phyloP scores from a whole-genome alignment of 1,140 invertebrate species.

The Whitmania pigra region DNA sequence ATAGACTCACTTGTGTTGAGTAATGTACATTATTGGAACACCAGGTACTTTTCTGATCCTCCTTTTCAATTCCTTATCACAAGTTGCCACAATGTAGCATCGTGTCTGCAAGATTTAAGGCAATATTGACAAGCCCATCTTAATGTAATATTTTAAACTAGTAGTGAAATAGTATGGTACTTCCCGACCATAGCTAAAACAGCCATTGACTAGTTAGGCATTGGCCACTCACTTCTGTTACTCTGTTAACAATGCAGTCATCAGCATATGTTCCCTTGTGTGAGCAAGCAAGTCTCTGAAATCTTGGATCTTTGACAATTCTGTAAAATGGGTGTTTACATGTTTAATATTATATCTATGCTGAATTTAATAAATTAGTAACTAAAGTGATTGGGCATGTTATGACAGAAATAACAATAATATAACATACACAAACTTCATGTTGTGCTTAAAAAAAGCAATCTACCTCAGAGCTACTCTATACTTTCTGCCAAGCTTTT shows the following conservation, averaged over 20 bases:
- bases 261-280: constrained; percentile 99
- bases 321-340: constrained; percentile 31
- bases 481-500: constrained; percentile 90
- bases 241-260: constrained; percentile 89
- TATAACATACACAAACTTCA: no score
- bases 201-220: no score
- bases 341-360: not conserved
- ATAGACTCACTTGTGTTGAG: constrained; percentile 58
- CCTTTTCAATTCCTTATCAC: constrained; percentile 91
- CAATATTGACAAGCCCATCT: no score
- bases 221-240: constrained; percentile 59
- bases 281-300: constrained; percentile 78
- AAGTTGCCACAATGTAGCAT: constrained; percentile 98
- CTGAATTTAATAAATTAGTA: no score
- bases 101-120: constrained; percentile 62
- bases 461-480: constrained; percentile 69
- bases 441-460: not conserved
- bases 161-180: no score
- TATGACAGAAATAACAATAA: no score
- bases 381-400: no score
- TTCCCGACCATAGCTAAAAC: no score
- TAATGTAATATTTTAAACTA: no score
- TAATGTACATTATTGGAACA: constrained; percentile 94
- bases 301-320: constrained; percentile 87
- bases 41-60: constrained; percentile 95